Evolutionary conservation across 2,797 vertebrate species (phyloP).

Genomic region (Alfaro cultratus): DNA sequence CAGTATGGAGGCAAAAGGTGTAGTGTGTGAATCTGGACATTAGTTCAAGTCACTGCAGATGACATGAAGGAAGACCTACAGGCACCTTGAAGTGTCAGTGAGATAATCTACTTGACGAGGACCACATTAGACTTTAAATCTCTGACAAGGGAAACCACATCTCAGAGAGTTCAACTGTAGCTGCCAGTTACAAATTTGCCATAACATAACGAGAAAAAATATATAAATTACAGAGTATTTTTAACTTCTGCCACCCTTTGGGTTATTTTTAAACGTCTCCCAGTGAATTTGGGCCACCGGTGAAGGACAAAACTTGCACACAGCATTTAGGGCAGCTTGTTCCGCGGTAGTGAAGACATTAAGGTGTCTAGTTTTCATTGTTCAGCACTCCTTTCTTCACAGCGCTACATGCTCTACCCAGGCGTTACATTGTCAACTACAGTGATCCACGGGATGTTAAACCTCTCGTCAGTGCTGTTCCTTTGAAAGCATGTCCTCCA

Average conservation of each 20-base stretch:
- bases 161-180: neutral
- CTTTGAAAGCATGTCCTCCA: conserved; percentile 52
- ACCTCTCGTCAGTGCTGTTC: conserved; percentile 58
- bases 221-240: conserved; percentile 1
- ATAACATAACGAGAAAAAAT: neutral
- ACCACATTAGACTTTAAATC: conserved; percentile 7
- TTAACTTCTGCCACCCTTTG: neutral
- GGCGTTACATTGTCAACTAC: conserved; percentile 48
- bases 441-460: conserved; percentile 48
- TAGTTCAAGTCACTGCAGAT: neutral
- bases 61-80: neutral
- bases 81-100: neutral
- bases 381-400: conserved; percentile 45
- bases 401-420: conserved; percentile 38
- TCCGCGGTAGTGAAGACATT: conserved; percentile 15
- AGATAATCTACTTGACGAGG: conserved; percentile 2
- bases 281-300: conserved; percentile 2
- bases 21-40: neutral
- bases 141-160: neutral
- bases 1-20: neutral
- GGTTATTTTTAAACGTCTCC: neutral
- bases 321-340: neutral
- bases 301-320: conserved; percentile 1
- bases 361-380: conserved; percentile 22
- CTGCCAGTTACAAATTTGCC: neutral